Evolutionary conservation across 2,797 vertebrate species (phyloP), one percentile per base, ranked within the genome.

Genomic region (Paedocypris micromegethes): DNA sequence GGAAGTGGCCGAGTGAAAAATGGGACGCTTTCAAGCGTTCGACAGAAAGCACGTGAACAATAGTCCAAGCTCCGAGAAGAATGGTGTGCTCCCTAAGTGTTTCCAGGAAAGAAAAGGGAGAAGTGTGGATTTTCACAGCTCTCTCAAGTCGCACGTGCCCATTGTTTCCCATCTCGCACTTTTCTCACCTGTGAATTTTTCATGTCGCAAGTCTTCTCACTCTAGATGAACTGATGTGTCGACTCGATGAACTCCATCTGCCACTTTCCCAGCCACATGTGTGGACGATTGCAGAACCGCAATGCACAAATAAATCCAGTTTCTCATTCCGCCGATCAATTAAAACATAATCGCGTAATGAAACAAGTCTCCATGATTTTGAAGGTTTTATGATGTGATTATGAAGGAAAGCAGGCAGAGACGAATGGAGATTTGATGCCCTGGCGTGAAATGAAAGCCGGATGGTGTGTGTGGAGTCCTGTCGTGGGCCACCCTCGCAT

Each of bases 1-100:
- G 73, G 68, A 60, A 63, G 73, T 86, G 82, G 83, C 79, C 79
- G 86, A 84, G 84, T 88, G 86, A 88, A 87, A 88, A 88, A 88
- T 89, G 87, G 84, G 85, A 81, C 86, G 86, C 83, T 89, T 88
- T 89, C 87, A 86, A 86, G 87, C 87, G 88, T 88, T 85, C 83
- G 86, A 86, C 87, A 88, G 82, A 81, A 82, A 85, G 84, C 62
- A 83, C 83, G 85, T 88, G 88, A 91, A 86, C 84, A 87, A 89
- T 86, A 85, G 86, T 88, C 85, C 86, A 82, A 77, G 81, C 78
- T 78, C 77, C 51, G 68, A 66, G 64, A 76, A 69, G 67, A 64
- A 78, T 77, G 53, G 66, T 58, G 56, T 44, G 66, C 59, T 72
- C 58, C 59, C 68, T 75, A 69, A 72, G 67, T 70, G 71, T 67